Evolutionary conservation across 2,113 vertebrate species (phyloP), one percentile per base, ranked within the genome.

Genomic region (Gila orcuttii): DNA sequence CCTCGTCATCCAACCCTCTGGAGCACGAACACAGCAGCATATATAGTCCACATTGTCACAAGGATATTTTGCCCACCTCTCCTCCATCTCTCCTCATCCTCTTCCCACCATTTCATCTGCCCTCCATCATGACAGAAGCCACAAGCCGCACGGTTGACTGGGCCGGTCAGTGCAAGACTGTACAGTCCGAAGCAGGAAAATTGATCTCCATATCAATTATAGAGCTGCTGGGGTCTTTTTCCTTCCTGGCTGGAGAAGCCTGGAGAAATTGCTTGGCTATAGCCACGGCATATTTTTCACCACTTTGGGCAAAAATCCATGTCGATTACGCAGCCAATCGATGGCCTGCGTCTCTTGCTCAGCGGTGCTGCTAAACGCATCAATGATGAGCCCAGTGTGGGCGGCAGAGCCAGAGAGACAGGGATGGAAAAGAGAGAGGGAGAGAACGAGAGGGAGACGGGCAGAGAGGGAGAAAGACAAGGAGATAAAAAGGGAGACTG

Each of bases 221-320:
- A 74, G 64, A 42, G 39, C 79, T 39, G 55, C 79, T 79, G 75
- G 39, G 62, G 19, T 86, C 74, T 69, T 82, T 59, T 68, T 85
- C 76, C 59, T 83, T 81, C 85, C 77, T 79, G 73, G 57, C 84
- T 84, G 64, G 23, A 33, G 33, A 79, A 69, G 85, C 59, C 52
- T 77, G 83, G 31, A 83, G 83, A 87, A 90, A 90, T 85, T 89
- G 85, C 78, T 85, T 86, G 87, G 84, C 81, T 78, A 76, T 83
- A 79, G 86, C 82, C 66, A 55, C 64, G 84, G 84, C 81, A 84
- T 84, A 90, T 84, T 87, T 87, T 87, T 86, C 84, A 87, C 79
- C 83, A 85, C 89, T 87, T 88, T 84, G 55, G 85, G 84, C 86
- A 87, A 88, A 90, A 89, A 87, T 89, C 88, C 86, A 90, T 87